phyloP scores from a whole-genome alignment of 2,113 vertebrate species.

The Bos indicus region DNA sequence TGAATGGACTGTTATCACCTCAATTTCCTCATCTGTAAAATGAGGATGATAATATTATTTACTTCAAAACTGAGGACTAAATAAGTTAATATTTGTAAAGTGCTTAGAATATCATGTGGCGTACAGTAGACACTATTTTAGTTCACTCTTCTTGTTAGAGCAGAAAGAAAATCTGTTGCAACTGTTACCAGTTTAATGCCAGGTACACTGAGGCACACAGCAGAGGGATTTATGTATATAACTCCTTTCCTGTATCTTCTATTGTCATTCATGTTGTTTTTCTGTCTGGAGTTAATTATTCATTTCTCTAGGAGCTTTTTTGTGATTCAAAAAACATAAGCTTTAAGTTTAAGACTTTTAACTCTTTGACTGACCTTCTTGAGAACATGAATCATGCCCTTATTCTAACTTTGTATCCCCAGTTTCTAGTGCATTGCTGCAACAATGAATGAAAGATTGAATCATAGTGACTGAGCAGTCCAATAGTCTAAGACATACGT shows the following conservation, averaged over 20 bases:
- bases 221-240: background rate
- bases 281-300: slow-evolving; percentile 10
- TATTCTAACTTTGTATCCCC: background rate
- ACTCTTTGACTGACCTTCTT: background rate
- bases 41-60: background rate
- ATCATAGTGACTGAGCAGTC: background rate
- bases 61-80: background rate
- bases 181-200: background rate
- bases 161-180: background rate
- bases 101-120: background rate
- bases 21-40: background rate
- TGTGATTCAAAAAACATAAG: background rate
- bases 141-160: background rate
- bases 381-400: background rate
- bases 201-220: background rate
- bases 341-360: background rate
- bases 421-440: background rate
- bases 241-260: background rate
- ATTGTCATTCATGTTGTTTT: background rate
- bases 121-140: background rate
- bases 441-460: background rate
- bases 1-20: background rate
- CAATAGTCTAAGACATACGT: background rate
- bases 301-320: background rate
- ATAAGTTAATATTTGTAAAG: background rate